Percentiles rank a stretch among this genome's conserved stretches.
Evolutionary conservation across 2,888 invertebrate genomes (phyloP).

Genomic region (Pollenia griseotomentosa): DNA sequence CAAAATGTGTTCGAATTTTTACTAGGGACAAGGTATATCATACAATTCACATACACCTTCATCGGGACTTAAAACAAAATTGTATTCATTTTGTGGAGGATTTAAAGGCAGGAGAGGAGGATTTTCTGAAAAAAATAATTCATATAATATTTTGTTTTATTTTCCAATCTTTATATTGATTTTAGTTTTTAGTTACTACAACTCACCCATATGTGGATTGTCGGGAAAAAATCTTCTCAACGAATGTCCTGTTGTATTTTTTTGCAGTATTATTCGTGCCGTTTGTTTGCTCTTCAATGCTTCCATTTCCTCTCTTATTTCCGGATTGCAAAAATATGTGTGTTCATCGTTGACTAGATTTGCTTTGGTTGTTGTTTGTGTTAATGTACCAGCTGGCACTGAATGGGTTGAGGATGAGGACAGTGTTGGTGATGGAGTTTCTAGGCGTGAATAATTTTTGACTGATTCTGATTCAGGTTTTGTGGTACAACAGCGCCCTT

Average conservation of each 20-base stretch:
- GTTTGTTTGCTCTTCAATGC: constrained; percentile 80
- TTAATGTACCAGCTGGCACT: constrained; percentile 58
- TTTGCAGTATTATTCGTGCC: constrained; percentile 82
- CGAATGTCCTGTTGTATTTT: constrained; percentile 79
- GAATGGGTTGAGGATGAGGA: constrained; percentile 76
- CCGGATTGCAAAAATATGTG: constrained; percentile 80
- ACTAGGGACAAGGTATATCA: constrained; percentile 80
- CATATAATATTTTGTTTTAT: neutral
- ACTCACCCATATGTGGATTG: constrained; percentile 81
- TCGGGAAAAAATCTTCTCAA: constrained; percentile 81
- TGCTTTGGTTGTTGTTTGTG: constrained; percentile 74
- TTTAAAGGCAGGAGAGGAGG: constrained; percentile 81
- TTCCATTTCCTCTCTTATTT: constrained; percentile 78
- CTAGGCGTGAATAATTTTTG: constrained; percentile 76
- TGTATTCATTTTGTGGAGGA: constrained; percentile 82
- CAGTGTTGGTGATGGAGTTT: constrained; percentile 79
- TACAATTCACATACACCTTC: constrained; percentile 83
- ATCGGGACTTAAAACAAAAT: constrained; percentile 80
- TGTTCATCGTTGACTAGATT: constrained; percentile 80
- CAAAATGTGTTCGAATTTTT: constrained; percentile 45
- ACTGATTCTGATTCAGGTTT: constrained; percentile 77
- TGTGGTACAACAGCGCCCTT: constrained; percentile 79
- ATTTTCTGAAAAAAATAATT: constrained; percentile 78
- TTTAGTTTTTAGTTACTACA: too few relatives aligned
- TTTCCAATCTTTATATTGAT: neutral